Percentiles rank a stretch among this genome's conserved stretches.
phyloP scores from a whole-genome alignment of 2,797 vertebrate genomes.

The Varecia variegata region DNA sequence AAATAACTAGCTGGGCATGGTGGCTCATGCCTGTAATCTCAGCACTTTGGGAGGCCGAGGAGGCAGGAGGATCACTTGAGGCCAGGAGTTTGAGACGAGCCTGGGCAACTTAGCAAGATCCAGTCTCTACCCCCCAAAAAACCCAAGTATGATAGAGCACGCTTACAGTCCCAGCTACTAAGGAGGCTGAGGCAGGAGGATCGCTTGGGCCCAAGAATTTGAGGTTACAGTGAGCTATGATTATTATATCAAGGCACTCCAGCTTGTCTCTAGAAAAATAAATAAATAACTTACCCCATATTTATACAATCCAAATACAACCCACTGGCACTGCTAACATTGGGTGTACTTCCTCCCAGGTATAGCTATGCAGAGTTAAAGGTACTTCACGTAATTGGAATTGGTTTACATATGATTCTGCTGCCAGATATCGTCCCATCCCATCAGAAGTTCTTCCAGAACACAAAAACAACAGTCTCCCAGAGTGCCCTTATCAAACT shows the following conservation, averaged over 20 bases:
- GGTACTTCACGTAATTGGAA: background rate
- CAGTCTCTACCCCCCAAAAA: background rate
- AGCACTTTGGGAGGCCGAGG: background rate
- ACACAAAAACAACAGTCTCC: conserved; percentile 8
- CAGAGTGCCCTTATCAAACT: background rate
- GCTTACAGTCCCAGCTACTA: background rate
- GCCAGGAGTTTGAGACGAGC: background rate
- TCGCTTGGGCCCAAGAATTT: background rate
- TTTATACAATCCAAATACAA: background rate
- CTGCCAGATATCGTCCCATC: background rate
- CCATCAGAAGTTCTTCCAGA: background rate
- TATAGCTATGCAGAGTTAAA: background rate
- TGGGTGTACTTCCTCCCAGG: background rate
- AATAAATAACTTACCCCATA: background rate
- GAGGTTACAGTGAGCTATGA: background rate
- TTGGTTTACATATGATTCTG: background rate
- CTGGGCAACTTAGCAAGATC: background rate
- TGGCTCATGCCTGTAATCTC: background rate
- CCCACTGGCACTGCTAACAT: background rate
- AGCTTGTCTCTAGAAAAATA: background rate
- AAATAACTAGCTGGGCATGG: background rate
- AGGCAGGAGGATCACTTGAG: background rate
- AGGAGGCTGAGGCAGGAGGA: background rate
- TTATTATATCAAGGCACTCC: background rate
- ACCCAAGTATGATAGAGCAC: background rate